Evolutionary conservation across 2,888 invertebrate genomes (phyloP).

Genomic region (Spisula solida): DNA sequence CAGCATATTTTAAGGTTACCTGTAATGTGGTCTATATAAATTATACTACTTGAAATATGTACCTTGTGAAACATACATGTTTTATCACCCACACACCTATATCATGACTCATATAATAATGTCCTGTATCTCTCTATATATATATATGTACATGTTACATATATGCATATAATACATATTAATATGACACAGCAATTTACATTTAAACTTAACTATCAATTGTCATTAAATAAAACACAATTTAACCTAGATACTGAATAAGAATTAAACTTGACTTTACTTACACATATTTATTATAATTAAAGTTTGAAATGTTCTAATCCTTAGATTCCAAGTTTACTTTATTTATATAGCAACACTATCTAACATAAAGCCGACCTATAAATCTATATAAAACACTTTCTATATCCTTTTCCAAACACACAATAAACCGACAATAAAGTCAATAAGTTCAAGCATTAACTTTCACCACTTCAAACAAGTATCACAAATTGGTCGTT

Average conservation of each 20-base stretch:
- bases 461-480: background rate
- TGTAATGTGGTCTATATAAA: too few species aligned
- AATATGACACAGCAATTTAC: slow-evolving; percentile 3
- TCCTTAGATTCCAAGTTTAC: background rate
- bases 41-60: too few species aligned
- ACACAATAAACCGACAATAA: background rate
- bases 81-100: background rate
- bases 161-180: too few species aligned
- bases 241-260: too few species aligned
- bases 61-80: too few species aligned
- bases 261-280: background rate
- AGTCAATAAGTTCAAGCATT: background rate
- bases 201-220: background rate
- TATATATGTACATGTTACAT: too few species aligned
- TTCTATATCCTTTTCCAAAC: background rate
- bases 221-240: too few species aligned
- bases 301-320: background rate
- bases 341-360: background rate
- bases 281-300: background rate
- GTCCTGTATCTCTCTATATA: background rate
- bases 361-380: background rate
- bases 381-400: background rate
- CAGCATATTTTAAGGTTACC: too few species aligned
- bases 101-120: background rate
- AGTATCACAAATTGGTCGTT: background rate